Evolutionary conservation across 2,888 invertebrate species (phyloP).

Genomic region (Polylopha cassiicola): DNA sequence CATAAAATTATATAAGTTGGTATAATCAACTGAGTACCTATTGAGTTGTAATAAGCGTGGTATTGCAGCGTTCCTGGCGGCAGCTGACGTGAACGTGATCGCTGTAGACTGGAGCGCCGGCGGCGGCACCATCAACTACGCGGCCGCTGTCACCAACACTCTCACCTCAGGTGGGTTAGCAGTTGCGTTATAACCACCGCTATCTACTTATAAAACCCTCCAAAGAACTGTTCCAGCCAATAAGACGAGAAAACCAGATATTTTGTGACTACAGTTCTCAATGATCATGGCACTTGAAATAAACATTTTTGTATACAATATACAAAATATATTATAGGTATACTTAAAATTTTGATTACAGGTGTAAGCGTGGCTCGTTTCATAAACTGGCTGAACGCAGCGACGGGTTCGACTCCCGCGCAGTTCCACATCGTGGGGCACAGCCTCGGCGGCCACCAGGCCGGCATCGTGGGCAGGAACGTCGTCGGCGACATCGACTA

Average conservation of each 20-base stretch:
- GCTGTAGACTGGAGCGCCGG: slow-evolving; percentile 27
- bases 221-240: no score
- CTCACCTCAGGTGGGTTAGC: slow-evolving; percentile 5
- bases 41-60: not conserved
- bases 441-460: slow-evolving; percentile 41
- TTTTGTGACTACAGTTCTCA: no score
- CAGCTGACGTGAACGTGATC: slow-evolving; percentile 27
- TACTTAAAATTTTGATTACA: slow-evolving; percentile 23
- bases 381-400: slow-evolving; percentile 33
- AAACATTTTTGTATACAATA: no score
- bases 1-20: no score
- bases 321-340: no score
- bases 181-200: no score
- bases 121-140: slow-evolving; percentile 27
- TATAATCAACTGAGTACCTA: no score
- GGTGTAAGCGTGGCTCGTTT: slow-evolving; percentile 35
- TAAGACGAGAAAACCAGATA: no score
- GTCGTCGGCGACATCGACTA: slow-evolving; percentile 31
- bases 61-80: slow-evolving; percentile 17
- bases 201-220: no score
- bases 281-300: no score
- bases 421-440: slow-evolving; percentile 36
- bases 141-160: slow-evolving; percentile 29
- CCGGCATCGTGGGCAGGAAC: slow-evolving; percentile 35
- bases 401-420: slow-evolving; percentile 24